Evolutionary conservation across 1,140 invertebrate genomes (phyloP), one percentile per base, ranked within the genome.

Genomic region (Chymomyza costata): DNA sequence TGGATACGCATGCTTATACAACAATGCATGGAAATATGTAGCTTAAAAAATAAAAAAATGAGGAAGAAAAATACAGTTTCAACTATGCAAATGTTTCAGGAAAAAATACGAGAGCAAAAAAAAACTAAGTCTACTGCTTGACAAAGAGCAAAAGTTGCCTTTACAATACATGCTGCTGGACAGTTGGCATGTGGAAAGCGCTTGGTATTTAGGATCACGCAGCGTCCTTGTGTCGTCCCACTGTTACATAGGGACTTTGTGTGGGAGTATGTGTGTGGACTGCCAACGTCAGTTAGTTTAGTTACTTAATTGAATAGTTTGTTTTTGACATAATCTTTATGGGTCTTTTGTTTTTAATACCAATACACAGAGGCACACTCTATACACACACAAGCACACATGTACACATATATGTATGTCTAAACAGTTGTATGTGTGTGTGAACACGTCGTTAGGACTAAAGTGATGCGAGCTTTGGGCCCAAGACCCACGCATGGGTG

Each of bases 301-400:
- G 71, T 78, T 78, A 78, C 71, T 78, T 78, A 78, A 78, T 78
- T 78, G 71, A 78, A 78, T 78, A 78, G 71, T 80, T 78, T 78
- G 71, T 80, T 78, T 78, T 78, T 78, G 71, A 78, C 71, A 78
- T 78, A 80, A 78, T 78, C 71, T 80, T 78, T 80, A 78, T 71
- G 71, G 73, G 73, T 60, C 73, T 49, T 78, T 78, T 78, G 71
- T 78, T 78, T 78, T 78, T 66, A 71, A 76, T 71, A 54, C 58
- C 61, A 56, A 46, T 61, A 51, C 58, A 55, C 50, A 48, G 48
- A 28, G 31, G 32, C 50, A 34, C 32, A 51, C 53, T n/a, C n/a
- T n/a, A n/a, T n/a, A 55, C 60, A 34, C 15, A 39, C 32, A 49
- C 25, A 40, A 11, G 25, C 40, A 32, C 32, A 14, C 46, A 21